phyloP scores from a whole-genome alignment of 2,797 vertebrate species.

The Lycodopsis pacificus region DNA sequence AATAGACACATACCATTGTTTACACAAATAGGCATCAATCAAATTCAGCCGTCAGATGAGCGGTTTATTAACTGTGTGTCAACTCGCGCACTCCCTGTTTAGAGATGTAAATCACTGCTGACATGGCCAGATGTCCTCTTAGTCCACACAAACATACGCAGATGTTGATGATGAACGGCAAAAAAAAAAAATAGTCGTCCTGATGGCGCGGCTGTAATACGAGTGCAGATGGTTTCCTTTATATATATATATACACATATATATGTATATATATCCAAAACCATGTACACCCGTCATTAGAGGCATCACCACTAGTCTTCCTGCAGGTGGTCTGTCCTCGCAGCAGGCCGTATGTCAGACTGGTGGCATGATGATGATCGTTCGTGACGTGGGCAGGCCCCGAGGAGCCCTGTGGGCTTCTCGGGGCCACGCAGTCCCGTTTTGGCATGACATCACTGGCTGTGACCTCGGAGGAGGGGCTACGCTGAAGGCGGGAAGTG shows the following conservation, averaged over 20 bases:
- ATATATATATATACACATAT: background rate
- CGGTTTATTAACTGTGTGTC: conserved; percentile 56
- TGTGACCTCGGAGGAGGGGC: conserved; percentile 64
- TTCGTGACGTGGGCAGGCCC: conserved; percentile 64
- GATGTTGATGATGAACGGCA: conserved; percentile 53
- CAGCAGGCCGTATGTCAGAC: conserved; percentile 38
- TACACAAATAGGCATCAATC: conserved; percentile 48
- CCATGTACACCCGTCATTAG: conserved; percentile 37
- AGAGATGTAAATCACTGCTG: conserved; percentile 49
- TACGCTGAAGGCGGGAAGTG: conserved; percentile 43
- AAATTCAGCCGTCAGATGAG: conserved; percentile 45
- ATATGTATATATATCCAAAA: conserved; percentile 15
- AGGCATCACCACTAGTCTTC: conserved; percentile 63
- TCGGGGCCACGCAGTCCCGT: conserved; percentile 50
- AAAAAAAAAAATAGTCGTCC: conserved; percentile 11
- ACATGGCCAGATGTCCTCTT: conserved; percentile 64
- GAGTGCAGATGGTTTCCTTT: conserved; percentile 43
- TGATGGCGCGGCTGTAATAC: background rate
- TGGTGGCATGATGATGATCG: conserved; percentile 62
- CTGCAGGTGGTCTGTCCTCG: conserved; percentile 74
- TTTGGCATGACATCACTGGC: conserved; percentile 68
- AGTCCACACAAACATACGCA: conserved; percentile 50
- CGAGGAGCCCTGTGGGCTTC: conserved; percentile 42
- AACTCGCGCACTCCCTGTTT: conserved; percentile 24
- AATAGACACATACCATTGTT: conserved; percentile 44